Evolutionary conservation across 1,140 invertebrate species (phyloP), one percentile per base, ranked within the genome.

Genomic region (Drosophila ercepeae): DNA sequence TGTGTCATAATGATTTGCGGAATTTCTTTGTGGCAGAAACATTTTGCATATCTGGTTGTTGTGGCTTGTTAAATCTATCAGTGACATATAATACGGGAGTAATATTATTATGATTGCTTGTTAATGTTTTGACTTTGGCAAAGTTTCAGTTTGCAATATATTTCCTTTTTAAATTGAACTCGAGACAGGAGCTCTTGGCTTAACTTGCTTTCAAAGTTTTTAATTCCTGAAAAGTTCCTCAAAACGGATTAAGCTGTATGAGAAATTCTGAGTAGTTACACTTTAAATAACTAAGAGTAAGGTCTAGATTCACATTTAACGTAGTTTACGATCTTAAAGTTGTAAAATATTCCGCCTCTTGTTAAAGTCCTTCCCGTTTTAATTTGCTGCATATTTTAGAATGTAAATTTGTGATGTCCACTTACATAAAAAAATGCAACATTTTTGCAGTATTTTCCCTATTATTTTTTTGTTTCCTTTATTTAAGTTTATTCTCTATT

Each of bases 351-450:
- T 67, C 63, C 39, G 1, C 19, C 27, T 25, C 39, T 45, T 21
- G 63, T 78, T 75, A 78, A 78, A 71, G 71, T 61, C 58, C 51
- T 84, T 76, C 48, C 45, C 71, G 27, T 73, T 86, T 84, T 84
- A 76, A 86, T 84, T 79, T 86, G 68, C 63, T 74, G 81, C 76
- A 86, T 86, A 86, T 77, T 86, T 54, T 76, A 86, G 84, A 86
- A 86, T 86, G 81, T 54, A 81, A 86, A 86, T 74, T 34, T 45
- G 44, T 23, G 39, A 53, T 52, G 21, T 21, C 16, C 34, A 57
- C 70, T 74, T 65, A 74, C 71, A 74, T n/a, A 74, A 53, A 41
- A 57, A 74, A 74, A 74, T 86, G 72, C 77, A 86, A 77, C 81
- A 88, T 76, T 81, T 51, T 27, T 18, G 21, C 27, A 36, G 59